Percentiles rank a stretch among this genome's conserved stretches.
phyloP scores from a whole-genome alignment of 92 coral and sea anemone genomes.

The Micromussa lordhowensis region DNA sequence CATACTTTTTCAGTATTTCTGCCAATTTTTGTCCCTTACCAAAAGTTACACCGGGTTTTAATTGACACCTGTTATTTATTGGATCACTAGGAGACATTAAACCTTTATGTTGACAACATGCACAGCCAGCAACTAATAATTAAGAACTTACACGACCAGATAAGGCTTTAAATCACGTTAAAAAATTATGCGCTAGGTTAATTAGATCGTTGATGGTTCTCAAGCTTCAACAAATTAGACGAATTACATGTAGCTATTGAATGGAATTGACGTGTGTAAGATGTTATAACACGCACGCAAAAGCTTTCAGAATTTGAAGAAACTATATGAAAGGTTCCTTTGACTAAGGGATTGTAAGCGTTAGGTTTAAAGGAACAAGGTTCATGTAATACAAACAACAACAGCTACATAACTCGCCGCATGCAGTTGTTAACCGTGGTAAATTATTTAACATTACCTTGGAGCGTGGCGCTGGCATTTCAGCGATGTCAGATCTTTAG shows the following conservation, averaged over 20 bases:
- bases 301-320: background rate
- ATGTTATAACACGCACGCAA: background rate
- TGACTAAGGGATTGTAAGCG: background rate
- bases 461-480: conserved; percentile 58
- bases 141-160: background rate
- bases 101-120: too few relatives aligned
- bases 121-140: too few relatives aligned
- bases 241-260: too few relatives aligned
- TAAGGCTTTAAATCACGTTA: background rate
- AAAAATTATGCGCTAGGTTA: background rate
- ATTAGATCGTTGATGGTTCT: background rate
- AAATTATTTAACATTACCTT: conserved; percentile 32
- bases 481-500: conserved; percentile 17
- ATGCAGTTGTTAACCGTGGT: background rate
- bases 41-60: background rate
- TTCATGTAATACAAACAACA: conserved; percentile 1
- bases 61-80: background rate
- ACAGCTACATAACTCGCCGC: too few relatives aligned
- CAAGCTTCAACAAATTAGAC: background rate
- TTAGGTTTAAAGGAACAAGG: background rate
- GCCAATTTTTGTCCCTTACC: background rate
- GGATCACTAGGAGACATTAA: background rate
- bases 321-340: background rate
- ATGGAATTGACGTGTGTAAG: too few relatives aligned
- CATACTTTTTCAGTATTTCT: background rate